Conservation (phyloP, 2,113 vertebrate genomes). For the Microtus richardsoni region DNA sequence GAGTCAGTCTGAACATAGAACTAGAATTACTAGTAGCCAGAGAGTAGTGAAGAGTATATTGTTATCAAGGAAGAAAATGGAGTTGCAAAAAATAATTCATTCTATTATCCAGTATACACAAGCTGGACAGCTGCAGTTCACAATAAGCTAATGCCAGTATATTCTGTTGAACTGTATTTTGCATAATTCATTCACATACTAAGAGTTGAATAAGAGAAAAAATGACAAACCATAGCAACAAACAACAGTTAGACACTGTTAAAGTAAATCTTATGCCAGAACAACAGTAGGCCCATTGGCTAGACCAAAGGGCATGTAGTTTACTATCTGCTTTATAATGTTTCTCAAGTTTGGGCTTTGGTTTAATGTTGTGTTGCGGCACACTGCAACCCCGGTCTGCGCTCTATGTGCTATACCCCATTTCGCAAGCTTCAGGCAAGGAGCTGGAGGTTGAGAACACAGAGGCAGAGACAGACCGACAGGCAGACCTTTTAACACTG, state of each 20-base stretch:
- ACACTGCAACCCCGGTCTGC: accelerated
- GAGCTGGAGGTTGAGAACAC: too few relatives aligned
- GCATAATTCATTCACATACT: neutral
- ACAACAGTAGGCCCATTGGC: neutral
- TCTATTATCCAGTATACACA: neutral
- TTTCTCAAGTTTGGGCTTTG: neutral
- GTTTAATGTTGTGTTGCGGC: neutral
- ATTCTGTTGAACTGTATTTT: neutral
- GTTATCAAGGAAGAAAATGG: neutral
- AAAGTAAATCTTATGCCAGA: neutral
- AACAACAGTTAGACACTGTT: neutral
- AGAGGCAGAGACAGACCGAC: too few relatives aligned
- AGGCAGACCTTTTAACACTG: too few relatives aligned
- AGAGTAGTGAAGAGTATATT: neutral
- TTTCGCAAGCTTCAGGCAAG: too few relatives aligned
- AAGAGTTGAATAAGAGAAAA: neutral
- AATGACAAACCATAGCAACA: neutral
- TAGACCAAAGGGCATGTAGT: neutral
- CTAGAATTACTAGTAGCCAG: too few relatives aligned
- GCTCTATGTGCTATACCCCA: too few relatives aligned
- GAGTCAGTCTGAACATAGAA: neutral
- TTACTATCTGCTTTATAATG: neutral
- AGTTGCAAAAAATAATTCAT: neutral
- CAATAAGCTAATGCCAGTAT: neutral
- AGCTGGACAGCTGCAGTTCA: neutral